Evolutionary conservation across 2,113 vertebrate genomes (phyloP), one percentile per base, ranked within the genome.

Genomic region (Nanorana parkeri): DNA sequence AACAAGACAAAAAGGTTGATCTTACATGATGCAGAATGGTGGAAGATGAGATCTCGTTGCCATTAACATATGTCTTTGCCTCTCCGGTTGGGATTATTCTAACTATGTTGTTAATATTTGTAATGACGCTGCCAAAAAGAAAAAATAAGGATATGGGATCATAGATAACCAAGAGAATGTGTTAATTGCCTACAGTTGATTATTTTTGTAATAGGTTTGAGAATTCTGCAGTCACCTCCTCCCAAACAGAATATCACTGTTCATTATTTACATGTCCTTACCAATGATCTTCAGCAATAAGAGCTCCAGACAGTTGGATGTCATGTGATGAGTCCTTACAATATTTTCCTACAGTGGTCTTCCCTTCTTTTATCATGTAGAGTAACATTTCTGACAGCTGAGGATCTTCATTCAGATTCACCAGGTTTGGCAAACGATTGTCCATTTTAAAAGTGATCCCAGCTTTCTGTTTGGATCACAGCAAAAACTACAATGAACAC

Each of bases 331-430:
- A 96, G 80, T 89, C 85, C 2, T 92, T 89, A 41, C 88, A 92
- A 17, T 91, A 86, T 73, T 95, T 97, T 41, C 98, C 98, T 29
- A 98, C 96, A 0, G 95, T 96, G 60, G 96, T 99, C 73, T 88
- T 88, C 32, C 97, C 97, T 90, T 97, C 96, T 87, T 96, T 96
- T 76, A 99, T 95, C 96, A 97, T 97, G 85, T 99, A 99, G 3
- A 99, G 87, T 36, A 99, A 93, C 93, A 97, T 95, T 88, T 98
- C 97, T 1, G 98, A 99, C 69, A 98, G 93, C 89, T 99, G 98
- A 32, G 98, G 98, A 84, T 99, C 98, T 89, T 98, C 98, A 60
- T 94, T 99, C 84, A 99, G 94, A 87, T 97, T 99, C 69, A 99
- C 96, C 67, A 99, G 91, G 87, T 98, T 98, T 72, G 98, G 97